Evolutionary conservation across 2,797 vertebrate species (phyloP).

Genomic region (Sciaenops ocellatus): DNA sequence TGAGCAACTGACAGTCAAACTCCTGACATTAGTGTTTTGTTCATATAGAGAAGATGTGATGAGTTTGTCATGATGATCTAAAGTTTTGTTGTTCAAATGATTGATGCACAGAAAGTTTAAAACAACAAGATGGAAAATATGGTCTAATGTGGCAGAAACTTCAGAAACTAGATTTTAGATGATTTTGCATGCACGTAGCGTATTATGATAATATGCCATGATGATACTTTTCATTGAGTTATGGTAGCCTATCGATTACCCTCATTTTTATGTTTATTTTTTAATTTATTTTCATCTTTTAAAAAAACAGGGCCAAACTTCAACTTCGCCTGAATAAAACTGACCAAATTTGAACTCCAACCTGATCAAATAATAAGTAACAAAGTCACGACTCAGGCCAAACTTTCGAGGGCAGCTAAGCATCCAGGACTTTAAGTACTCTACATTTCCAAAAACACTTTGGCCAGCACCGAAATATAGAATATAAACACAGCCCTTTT

Average conservation of each 20-base stretch:
- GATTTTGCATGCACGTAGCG: neutral
- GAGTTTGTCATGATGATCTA: neutral
- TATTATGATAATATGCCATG: neutral
- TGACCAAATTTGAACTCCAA: neutral
- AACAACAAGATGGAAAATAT: neutral
- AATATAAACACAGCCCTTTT: neutral
- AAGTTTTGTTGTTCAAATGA: neutral
- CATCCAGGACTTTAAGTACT: neutral
- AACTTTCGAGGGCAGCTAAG: neutral
- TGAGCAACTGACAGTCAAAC: no score
- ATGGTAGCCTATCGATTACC: no score
- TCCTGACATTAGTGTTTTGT: no score
- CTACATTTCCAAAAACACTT: no score
- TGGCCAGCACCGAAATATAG: no score
- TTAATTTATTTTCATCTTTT: no score
- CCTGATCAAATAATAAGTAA: neutral
- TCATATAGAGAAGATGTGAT: neutral
- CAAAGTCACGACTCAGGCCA: neutral
- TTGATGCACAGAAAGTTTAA: neutral
- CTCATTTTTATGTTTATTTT: no score
- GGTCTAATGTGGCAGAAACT: neutral
- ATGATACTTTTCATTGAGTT: neutral
- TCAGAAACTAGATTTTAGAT: neutral
- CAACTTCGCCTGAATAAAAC: neutral
- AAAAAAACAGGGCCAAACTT: neutral